phyloP scores from a whole-genome alignment of 2,888 invertebrate genomes.

The Noctua janthina region DNA sequence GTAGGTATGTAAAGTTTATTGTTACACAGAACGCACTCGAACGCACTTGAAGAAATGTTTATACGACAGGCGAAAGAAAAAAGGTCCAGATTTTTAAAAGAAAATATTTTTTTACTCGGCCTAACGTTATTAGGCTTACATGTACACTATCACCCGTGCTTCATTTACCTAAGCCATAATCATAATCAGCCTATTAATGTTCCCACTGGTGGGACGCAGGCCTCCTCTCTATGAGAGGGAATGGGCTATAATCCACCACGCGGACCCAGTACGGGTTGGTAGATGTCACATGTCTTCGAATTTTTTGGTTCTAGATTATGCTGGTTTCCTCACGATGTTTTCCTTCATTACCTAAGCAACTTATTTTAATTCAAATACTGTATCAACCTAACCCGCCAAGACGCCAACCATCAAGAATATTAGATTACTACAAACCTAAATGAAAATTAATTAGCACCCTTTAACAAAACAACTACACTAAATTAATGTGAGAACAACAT shows the following conservation, averaged over 20 bases:
- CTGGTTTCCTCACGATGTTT: no score
- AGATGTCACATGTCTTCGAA: no score
- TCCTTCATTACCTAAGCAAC: background rate
- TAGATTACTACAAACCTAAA: slow-evolving; percentile 10
- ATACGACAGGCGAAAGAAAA: background rate
- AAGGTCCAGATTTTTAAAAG: background rate
- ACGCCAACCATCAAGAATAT: slow-evolving; percentile 7
- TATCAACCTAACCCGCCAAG: background rate
- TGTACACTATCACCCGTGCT: no score
- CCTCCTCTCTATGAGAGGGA: no score
- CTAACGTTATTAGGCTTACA: background rate
- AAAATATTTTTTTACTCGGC: background rate
- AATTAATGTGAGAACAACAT: slow-evolving; percentile 47
- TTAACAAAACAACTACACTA: slow-evolving; percentile 24
- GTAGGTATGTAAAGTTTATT: background rate
- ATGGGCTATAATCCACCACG: no score
- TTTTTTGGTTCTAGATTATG: no score
- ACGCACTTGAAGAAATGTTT: background rate
- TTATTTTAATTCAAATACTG: background rate
- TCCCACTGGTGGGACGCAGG: no score
- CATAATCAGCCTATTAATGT: no score
- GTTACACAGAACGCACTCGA: background rate
- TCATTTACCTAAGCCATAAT: background rate
- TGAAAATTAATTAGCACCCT: slow-evolving; percentile 32
- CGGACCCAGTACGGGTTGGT: no score